A percentile compares a stretch with the other conserved stretches of the same genome.
phyloP scores from a whole-genome alignment of 2,113 vertebrate genomes.

The Climacteris rufus region DNA sequence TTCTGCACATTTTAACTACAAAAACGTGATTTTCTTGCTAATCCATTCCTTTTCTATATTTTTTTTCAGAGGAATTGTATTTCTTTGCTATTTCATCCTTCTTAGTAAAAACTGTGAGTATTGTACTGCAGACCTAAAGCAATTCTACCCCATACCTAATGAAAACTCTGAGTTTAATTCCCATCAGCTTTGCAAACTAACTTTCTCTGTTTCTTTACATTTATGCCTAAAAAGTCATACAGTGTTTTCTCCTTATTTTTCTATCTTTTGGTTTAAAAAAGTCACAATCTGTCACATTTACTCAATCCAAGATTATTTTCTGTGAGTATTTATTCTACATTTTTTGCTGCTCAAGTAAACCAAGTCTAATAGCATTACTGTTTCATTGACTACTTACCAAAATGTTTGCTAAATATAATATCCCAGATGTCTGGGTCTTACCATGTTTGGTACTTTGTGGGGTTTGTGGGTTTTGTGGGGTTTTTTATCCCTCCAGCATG shows the following conservation, averaged over 20 bases:
- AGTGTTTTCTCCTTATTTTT: not conserved
- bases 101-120: not conserved
- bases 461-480: rapidly evolving
- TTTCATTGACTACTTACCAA: not conserved
- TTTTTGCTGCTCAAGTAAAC: not conserved
- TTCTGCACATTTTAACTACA: not conserved
- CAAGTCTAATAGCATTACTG: not conserved
- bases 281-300: not conserved
- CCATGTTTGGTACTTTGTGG: not conserved
- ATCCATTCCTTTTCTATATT: not conserved
- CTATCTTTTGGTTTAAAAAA: not conserved
- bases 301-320: not conserved
- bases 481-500: not conserved
- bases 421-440: not conserved
- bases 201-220: not conserved
- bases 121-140: not conserved
- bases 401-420: not conserved
- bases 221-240: not conserved
- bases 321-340: not conserved
- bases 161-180: not conserved
- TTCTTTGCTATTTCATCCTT: not conserved
- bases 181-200: not conserved
- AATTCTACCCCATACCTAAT: not conserved
- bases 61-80: not conserved
- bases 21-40: not conserved